A percentile compares a stretch with the other conserved stretches of the same genome.
phyloP scores from a whole-genome alignment of 2,888 invertebrate species.

The Agriotes lineatus region DNA sequence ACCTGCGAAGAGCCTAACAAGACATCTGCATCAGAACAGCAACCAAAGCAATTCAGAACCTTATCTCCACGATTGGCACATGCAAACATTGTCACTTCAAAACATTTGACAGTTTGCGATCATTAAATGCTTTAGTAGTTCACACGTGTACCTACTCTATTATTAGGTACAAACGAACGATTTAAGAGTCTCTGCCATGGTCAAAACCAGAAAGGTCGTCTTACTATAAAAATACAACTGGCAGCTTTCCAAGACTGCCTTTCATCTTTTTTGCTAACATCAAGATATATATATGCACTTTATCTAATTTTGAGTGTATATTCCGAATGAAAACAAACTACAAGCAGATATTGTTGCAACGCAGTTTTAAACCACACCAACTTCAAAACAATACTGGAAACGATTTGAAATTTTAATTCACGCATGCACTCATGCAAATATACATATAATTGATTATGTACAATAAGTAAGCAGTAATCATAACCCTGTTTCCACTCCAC shows the following conservation, averaged over 20 bases:
- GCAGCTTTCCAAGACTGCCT: constrained; percentile 13
- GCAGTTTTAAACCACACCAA: background rate
- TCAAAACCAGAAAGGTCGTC: constrained; percentile 12
- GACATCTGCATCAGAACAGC: constrained; percentile 65
- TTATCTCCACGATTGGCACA: constrained; percentile 40
- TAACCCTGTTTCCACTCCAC: background rate
- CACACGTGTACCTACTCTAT: background rate
- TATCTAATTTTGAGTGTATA: background rate
- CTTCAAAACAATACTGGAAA: background rate
- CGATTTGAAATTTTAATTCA: background rate
- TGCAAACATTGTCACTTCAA: constrained; percentile 31
- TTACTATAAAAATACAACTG: constrained; percentile 8
- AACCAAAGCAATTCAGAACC: constrained; percentile 59
- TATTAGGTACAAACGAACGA: background rate
- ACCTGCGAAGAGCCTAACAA: constrained; percentile 66
- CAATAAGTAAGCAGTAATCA: constrained; percentile 38
- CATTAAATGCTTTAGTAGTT: background rate
- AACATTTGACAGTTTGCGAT: background rate
- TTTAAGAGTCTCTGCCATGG: constrained; percentile 5
- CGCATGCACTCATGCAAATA: constrained; percentile 21
- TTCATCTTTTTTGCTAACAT: background rate
- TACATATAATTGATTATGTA: background rate
- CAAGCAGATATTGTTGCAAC: background rate
- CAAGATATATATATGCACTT: no score
- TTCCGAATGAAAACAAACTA: constrained; percentile 7